Percentiles rank a stretch among this genome's conserved stretches.
Conservation (phyloP, 2,888 invertebrate genomes). For the Sarcophaga subvicina region DNA sequence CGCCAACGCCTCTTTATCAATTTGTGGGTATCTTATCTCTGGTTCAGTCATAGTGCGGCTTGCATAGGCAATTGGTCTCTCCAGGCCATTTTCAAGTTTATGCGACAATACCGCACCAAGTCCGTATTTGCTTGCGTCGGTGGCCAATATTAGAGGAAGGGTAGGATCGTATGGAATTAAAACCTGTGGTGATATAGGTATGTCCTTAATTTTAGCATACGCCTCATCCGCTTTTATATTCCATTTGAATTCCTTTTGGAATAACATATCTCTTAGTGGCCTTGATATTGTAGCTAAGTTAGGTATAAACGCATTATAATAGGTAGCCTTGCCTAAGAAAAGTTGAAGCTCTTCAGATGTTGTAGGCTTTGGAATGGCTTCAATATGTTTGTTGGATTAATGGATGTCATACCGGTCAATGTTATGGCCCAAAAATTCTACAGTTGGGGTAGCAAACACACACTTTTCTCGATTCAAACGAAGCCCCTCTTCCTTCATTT, state of each 20-base stretch:
- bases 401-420: conserved; percentile 41
- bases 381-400: conserved; percentile 56
- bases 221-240: not conserved
- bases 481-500: not conserved
- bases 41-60: conserved; percentile 19
- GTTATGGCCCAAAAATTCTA: conserved; percentile 53
- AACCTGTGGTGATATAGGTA: conserved; percentile 6
- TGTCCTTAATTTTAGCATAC: conserved; percentile 4
- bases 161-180: conserved; percentile 9
- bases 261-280: conserved; percentile 14
- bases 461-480: conserved; percentile 23
- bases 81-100: not conserved
- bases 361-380: conserved; percentile 46
- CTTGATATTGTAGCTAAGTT: not conserved
- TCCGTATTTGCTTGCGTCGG: conserved; percentile 9
- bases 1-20: not conserved
- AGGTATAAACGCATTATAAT: conserved; percentile 4
- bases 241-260: not conserved
- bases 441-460: conserved; percentile 7
- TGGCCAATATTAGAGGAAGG: conserved; percentile 6
- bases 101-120: conserved; percentile 10
- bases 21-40: conserved; percentile 5
- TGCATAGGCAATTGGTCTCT: not conserved
- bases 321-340: not conserved
- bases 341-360: conserved; percentile 1